These are phyloP conservation scores for Bicyclus anynana DNA, from an alignment of 1,140 invertebrate species.

Conservation along the genomic window DNA sequence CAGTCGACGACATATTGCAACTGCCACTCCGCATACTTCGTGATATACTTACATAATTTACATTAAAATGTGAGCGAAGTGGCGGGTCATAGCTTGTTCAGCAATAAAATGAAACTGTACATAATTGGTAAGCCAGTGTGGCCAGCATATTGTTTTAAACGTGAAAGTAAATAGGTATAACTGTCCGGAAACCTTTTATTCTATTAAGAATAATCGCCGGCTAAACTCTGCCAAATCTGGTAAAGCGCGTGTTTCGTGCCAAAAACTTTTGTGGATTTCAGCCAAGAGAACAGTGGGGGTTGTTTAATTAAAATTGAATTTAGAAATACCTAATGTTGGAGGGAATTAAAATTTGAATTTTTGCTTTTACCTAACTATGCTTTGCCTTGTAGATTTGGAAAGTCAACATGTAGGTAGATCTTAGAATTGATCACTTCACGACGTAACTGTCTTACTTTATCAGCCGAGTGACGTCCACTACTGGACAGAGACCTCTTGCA, in stretches of 20 bases:
- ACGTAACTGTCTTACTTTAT: no score
- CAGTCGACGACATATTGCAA: no score
- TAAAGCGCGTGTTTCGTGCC: slow-evolving; percentile 16
- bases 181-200: slow-evolving; percentile 8
- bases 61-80: no score
- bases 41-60: no score
- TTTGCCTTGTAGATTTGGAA: no score
- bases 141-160: not conserved
- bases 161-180: slow-evolving; percentile 5
- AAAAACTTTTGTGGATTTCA: slow-evolving; percentile 26
- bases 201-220: slow-evolving; percentile 18
- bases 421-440: no score
- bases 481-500: no score
- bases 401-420: no score
- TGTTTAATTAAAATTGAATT: slow-evolving; percentile 22
- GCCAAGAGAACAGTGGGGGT: slow-evolving; percentile 17
- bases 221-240: slow-evolving; percentile 21
- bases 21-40: no score
- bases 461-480: no score
- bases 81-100: not conserved
- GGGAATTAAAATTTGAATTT: not conserved
- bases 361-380: not conserved
- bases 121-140: no score
- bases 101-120: no score
- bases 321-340: slow-evolving; percentile 1